phyloP scores from a whole-genome alignment of 2,797 vertebrate genomes.

The Pangasius sanitwongsei region DNA sequence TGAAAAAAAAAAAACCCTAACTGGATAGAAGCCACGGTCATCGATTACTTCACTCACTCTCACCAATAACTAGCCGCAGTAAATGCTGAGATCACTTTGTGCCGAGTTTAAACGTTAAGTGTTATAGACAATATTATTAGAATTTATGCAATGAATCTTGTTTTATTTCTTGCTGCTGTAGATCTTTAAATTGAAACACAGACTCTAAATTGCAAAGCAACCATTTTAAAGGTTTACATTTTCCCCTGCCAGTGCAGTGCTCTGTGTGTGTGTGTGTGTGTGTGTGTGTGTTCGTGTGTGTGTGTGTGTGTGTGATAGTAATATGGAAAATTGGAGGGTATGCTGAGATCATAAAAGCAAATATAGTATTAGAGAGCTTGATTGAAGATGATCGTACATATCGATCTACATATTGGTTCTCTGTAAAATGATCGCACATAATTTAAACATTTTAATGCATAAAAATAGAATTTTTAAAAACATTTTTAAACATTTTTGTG shows the following conservation, averaged over 20 bases:
- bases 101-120: not conserved
- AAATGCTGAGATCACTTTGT: not conserved
- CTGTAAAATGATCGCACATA: not conserved
- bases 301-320: not conserved
- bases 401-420: not conserved
- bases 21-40: not conserved
- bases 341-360: not conserved
- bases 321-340: not conserved
- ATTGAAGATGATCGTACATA: not conserved
- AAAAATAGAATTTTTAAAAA: not conserved
- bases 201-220: slow-evolving; percentile 12
- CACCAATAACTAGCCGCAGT: slow-evolving; percentile 4
- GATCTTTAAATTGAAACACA: slow-evolving; percentile 27
- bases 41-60: slow-evolving; percentile 8
- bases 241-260: not conserved
- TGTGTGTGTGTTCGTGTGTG: not conserved
- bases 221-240: slow-evolving; percentile 1
- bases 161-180: slow-evolving; percentile 15
- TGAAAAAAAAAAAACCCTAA: not conserved
- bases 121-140: slow-evolving; percentile 14
- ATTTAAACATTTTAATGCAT: not conserved
- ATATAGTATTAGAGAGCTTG: not conserved
- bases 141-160: slow-evolving; percentile 1
- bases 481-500: not conserved
- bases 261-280: not conserved